Percentiles rank a stretch among this genome's conserved stretches.
Conservation (phyloP, 1,140 invertebrate genomes). For the Galendromus occidentalis region DNA sequence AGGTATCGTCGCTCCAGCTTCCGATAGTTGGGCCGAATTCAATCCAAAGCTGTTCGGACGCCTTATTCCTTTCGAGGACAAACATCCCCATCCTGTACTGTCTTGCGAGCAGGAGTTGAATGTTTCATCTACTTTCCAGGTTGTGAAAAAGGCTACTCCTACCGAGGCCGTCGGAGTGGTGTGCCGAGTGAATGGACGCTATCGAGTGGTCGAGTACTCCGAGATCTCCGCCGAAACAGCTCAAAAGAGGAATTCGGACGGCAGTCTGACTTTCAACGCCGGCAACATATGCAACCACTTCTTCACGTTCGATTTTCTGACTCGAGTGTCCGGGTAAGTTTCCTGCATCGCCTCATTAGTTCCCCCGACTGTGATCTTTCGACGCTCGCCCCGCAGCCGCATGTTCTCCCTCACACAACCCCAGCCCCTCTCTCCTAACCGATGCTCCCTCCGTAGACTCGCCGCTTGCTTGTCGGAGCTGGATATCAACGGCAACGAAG, state of each 20-base stretch:
- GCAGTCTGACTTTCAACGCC: conserved; percentile 65
- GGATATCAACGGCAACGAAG: conserved; percentile 9
- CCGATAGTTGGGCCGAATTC: too few relatives aligned
- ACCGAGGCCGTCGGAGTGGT: conserved; percentile 87
- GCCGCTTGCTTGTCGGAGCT: neutral
- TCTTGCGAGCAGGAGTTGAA: too few relatives aligned
- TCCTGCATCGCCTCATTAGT: too few relatives aligned
- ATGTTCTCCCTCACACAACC: neutral
- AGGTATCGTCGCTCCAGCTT: conserved; percentile 38
- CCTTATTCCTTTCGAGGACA: too few relatives aligned
- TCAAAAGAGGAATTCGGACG: conserved; percentile 51
- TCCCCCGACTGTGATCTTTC: neutral
- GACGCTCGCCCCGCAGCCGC: neutral
- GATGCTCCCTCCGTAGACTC: neutral
- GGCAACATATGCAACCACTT: conserved; percentile 98
- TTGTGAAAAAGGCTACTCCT: conserved; percentile 73
- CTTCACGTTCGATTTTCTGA: conserved; percentile 68
- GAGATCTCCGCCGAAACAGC: conserved; percentile 76
- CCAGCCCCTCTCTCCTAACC: too few relatives aligned
- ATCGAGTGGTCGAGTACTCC: conserved; percentile 91
- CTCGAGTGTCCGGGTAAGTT: conserved; percentile 32
- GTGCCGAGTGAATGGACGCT: conserved; percentile 64
- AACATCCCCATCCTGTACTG: too few relatives aligned
- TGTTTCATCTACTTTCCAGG: too few relatives aligned
- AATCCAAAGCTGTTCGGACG: too few relatives aligned